These are phyloP conservation scores for Platichthys flesus DNA, from an alignment of 2,113 vertebrate species.

Conservation along the genomic window DNA sequence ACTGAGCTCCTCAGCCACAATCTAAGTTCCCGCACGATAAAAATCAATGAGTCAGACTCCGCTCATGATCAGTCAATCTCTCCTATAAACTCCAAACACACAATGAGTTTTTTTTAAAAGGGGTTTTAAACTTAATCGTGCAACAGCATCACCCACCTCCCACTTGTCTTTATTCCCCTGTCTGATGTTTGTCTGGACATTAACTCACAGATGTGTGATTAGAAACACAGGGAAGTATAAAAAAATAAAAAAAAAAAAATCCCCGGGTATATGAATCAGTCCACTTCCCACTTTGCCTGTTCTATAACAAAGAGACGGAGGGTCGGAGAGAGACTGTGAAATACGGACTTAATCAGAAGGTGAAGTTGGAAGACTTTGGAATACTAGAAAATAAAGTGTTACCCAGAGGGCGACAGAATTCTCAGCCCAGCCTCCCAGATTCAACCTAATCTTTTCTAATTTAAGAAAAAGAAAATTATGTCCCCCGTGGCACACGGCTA, in stretches of 20 bases:
- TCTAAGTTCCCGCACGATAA: conserved; percentile 56
- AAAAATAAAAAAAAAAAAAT: background rate
- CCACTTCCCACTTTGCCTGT: background rate
- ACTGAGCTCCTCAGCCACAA: conserved; percentile 47
- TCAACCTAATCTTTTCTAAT: conserved; percentile 65
- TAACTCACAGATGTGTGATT: conserved; percentile 14
- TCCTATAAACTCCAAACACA: conserved; percentile 55
- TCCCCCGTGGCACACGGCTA: conserved; percentile 60
- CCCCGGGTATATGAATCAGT: background rate
- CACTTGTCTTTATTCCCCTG: conserved; percentile 42
- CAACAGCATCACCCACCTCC: conserved; percentile 8
- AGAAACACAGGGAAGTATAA: background rate
- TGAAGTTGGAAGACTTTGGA: conserved; percentile 48
- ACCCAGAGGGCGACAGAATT: conserved; percentile 45
- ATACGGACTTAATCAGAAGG: conserved; percentile 31
- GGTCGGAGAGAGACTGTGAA: conserved; percentile 12
- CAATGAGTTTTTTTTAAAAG: conserved; percentile 5
- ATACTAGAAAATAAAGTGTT: conserved; percentile 49
- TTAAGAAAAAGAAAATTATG: conserved; percentile 67
- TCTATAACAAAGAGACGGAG: conserved; percentile 14
- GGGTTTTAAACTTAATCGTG: conserved; percentile 42
- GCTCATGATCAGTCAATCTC: conserved; percentile 60
- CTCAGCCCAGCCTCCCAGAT: conserved; percentile 32
- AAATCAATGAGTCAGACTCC: conserved; percentile 60
- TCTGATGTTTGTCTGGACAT: conserved; percentile 30